Base-by-base conservation (phyloP, 2,888 invertebrate genomes). In the Salticus scenicus region DNA sequence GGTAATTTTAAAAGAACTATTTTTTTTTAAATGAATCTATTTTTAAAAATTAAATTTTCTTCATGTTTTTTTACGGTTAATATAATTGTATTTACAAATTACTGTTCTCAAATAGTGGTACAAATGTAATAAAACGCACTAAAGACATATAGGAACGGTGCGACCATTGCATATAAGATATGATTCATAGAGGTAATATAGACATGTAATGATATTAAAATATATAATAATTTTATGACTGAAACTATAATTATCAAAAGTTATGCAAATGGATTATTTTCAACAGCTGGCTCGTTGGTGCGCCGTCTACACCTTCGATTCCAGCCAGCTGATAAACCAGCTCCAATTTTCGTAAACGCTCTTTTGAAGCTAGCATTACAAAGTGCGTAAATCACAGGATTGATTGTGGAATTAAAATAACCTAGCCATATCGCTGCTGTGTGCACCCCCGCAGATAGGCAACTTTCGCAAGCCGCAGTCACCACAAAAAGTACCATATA, bases 401-500 rank as follows among this genome's bases (percentile, higher is more conserved):
- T 93, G 51, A 93, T 90, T 1, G 92, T 92, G 0, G 92, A 92
- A 89, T 93, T 93, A 57, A 92, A 89, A 89, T 93, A 93, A 1
- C 93, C 93, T 0, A 93, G 90, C 92, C 92, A 93, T 28, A 92
- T 92, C 88, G 92, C 91, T 1, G 91, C 91, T 27, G 91, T 91
- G 88, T 92, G 90, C 2, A 92, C 89, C 0, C 90, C 90, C n/a
- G 90, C 90, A 33, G 90, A 90, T 0, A 93, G 90, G 89, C 92
- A 93, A 75, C 90, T 90, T 67, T 91, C 90, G 89, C 92, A 93
- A 84, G 92, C 92, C 64, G 92, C 92, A 87, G 93, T 93, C 27
- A 93, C 92, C 74, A 93, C 91, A 89, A 93, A 93, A 7, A 93
- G 90, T 47, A 92, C 91, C 89, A 93, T 93, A 90, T 93, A 93